Conservation (phyloP, 1,140 invertebrate species). For the Achroia grisella region DNA sequence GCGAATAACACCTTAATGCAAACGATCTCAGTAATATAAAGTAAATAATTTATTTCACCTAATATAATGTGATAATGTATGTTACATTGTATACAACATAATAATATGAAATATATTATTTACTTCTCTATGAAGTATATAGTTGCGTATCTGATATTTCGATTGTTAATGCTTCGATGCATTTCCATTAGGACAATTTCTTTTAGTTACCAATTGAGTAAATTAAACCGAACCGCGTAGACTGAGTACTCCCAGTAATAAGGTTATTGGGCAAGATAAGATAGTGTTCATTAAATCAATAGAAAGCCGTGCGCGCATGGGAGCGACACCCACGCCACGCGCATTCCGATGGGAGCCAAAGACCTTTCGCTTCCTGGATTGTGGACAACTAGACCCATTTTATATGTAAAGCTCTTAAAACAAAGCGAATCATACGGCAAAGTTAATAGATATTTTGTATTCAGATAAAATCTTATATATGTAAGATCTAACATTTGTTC, state of each 20-base stretch:
- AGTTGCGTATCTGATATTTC: not conserved
- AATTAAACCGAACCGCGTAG: constrained; percentile 11
- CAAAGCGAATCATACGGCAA: constrained; percentile 8
- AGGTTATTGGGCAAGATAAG: constrained; percentile 58
- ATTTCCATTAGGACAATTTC: not conserved
- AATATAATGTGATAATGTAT: no score
- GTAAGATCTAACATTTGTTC: no score
- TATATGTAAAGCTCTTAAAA: constrained; percentile 5
- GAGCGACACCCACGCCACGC: constrained; percentile 48
- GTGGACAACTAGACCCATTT: constrained; percentile 11
- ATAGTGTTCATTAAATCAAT: constrained; percentile 64
- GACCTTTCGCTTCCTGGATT: constrained; percentile 65
- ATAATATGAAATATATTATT: no score
- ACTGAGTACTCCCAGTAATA: constrained; percentile 23
- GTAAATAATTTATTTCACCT: no score
- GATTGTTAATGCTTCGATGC: not conserved
- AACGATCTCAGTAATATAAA: no score
- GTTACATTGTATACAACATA: no score
- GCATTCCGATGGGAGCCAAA: constrained; percentile 65
- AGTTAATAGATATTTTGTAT: not conserved
- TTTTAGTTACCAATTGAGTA: constrained; percentile 11
- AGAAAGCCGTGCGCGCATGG: constrained; percentile 48
- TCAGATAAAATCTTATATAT: no score
- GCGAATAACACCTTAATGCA: no score
- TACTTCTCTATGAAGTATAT: no score